Evolutionary conservation across 2,797 vertebrate species (phyloP).

Genomic region (Margarornis squamiger): DNA sequence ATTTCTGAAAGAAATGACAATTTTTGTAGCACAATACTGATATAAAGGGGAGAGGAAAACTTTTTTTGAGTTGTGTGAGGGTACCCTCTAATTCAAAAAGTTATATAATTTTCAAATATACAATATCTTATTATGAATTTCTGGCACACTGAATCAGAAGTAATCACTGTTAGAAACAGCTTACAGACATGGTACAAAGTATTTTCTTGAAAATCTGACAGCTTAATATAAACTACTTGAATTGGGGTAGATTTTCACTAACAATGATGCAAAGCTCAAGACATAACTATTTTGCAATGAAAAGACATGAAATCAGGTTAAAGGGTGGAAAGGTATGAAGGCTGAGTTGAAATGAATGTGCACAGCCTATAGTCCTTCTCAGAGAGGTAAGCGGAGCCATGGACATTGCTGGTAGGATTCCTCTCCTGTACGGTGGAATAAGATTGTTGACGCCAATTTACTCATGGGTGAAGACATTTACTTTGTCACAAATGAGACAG

Average conservation of each 20-base stretch:
- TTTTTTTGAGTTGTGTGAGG: background rate
- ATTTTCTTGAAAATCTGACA: background rate
- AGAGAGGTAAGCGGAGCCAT: background rate
- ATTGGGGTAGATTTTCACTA: background rate
- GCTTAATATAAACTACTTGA: background rate
- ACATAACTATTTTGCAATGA: background rate
- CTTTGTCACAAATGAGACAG: background rate
- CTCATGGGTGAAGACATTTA: background rate
- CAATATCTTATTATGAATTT: background rate
- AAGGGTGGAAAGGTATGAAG: background rate
- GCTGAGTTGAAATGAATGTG: background rate
- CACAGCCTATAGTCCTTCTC: background rate
- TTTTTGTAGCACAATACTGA: background rate
- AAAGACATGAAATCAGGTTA: background rate
- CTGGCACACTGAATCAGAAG: background rate
- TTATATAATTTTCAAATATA: background rate
- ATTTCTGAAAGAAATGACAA: background rate
- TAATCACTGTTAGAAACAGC: background rate
- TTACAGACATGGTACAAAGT: background rate
- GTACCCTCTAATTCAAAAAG: background rate
- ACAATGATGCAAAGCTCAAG: background rate
- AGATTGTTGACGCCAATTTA: background rate
- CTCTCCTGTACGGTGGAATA: background rate
- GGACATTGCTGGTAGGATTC: background rate
- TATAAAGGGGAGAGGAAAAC: rapidly evolving